Evolutionary conservation across 2,797 vertebrate species (phyloP).

Genomic region (Cetoscarus ocellatus): DNA sequence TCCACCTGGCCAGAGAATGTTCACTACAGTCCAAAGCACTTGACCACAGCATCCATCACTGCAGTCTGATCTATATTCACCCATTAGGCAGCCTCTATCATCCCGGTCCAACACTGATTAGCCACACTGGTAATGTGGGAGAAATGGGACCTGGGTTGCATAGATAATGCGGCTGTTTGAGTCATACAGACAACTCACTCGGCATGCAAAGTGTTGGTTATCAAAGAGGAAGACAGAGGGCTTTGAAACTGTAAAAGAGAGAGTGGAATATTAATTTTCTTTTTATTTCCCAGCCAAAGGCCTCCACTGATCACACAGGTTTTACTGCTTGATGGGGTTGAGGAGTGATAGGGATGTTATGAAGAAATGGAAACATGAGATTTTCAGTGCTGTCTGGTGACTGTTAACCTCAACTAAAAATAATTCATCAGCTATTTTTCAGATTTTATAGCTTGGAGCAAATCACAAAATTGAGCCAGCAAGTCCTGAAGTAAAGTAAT

Average conservation of each 20-base stretch:
- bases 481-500: neutral
- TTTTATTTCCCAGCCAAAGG: neutral
- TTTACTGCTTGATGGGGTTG: neutral
- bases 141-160: constrained; percentile 48
- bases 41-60: constrained; percentile 73
- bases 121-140: constrained; percentile 51
- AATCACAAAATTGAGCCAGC: neutral
- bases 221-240: neutral
- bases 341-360: neutral
- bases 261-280: neutral
- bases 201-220: constrained; percentile 22
- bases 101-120: constrained; percentile 63
- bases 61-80: constrained; percentile 66
- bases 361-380: neutral
- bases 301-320: neutral
- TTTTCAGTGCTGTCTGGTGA: constrained; percentile 3
- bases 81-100: constrained; percentile 66
- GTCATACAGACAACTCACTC: constrained; percentile 45
- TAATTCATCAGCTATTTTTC: neutral
- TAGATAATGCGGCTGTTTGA: constrained; percentile 50
- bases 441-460: neutral
- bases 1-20: constrained; percentile 67
- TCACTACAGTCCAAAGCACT: constrained; percentile 69
- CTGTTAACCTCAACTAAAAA: neutral
- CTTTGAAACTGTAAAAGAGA: constrained; percentile 12